Conservation (phyloP, 1,140 invertebrate genomes). For the Aphis craccivora region DNA sequence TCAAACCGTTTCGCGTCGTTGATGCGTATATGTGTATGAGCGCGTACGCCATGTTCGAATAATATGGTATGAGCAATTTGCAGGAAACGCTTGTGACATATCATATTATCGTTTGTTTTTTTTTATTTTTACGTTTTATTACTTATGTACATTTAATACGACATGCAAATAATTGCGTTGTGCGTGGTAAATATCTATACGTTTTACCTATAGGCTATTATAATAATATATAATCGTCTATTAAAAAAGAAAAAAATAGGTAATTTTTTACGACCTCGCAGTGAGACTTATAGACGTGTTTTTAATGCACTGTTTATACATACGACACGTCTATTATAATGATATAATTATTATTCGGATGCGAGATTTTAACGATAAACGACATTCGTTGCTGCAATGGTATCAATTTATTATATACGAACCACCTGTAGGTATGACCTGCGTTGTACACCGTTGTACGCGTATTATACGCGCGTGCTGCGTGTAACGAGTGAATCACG, state of each 20-base stretch:
- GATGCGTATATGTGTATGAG: background rate
- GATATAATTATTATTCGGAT: background rate
- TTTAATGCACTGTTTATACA: background rate
- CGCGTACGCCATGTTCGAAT: background rate
- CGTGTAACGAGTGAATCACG: background rate
- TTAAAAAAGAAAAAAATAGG: slow-evolving; percentile 10
- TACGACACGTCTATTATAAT: background rate
- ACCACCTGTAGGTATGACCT: background rate
- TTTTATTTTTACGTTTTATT: background rate
- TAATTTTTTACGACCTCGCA: slow-evolving; percentile 47
- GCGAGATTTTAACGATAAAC: slow-evolving; percentile 23
- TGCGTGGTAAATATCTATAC: background rate
- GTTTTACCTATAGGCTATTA: background rate
- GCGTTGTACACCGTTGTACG: background rate
- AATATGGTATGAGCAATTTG: background rate
- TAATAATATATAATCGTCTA: background rate
- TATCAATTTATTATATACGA: background rate
- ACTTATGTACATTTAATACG: background rate
- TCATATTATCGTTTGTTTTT: background rate
- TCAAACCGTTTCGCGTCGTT: background rate
- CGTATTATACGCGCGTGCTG: background rate
- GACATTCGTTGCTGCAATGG: background rate
- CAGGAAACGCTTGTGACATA: slow-evolving; percentile 31
- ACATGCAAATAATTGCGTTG: background rate
- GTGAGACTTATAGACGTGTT: background rate